Evolutionary conservation across 1,140 invertebrate species (phyloP).

Genomic region (Diorhabda carinulata): DNA sequence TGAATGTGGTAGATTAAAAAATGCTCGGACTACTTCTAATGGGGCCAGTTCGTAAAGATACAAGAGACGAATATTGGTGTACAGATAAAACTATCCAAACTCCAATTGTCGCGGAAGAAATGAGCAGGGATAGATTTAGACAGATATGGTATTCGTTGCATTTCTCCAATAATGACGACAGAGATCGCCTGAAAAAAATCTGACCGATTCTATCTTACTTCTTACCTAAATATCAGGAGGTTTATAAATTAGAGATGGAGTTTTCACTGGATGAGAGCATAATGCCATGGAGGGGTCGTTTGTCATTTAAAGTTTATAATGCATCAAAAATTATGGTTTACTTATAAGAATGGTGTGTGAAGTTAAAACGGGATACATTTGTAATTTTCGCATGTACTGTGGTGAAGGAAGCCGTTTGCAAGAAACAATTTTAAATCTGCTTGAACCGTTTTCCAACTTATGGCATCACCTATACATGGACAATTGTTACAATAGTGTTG

Average conservation of each 20-base stretch:
- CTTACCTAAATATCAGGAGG: constrained; percentile 28
- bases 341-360: too few relatives aligned
- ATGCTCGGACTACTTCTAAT: constrained; percentile 34
- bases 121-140: too few relatives aligned
- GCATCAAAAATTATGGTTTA: too few relatives aligned
- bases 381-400: too few relatives aligned
- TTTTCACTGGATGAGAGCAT: too few relatives aligned
- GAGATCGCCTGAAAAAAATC: constrained; percentile 29
- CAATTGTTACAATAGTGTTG: constrained; percentile 24
- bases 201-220: constrained; percentile 25
- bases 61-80: constrained; percentile 38
- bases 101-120: too few relatives aligned
- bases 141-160: too few relatives aligned
- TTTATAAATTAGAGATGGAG: constrained; percentile 24
- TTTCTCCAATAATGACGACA: constrained; percentile 32
- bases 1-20: constrained; percentile 30
- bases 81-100: not conserved
- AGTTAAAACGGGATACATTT: too few relatives aligned
- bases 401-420: too few relatives aligned
- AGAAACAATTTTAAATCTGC: too few relatives aligned
- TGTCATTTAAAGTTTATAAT: too few relatives aligned
- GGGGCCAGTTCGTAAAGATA: constrained; percentile 31
- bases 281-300: too few relatives aligned
- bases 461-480: constrained; percentile 24
- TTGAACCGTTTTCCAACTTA: not conserved